Evolutionary conservation across 1,140 invertebrate species (phyloP).

Genomic region (Drosophila sucinea): DNA sequence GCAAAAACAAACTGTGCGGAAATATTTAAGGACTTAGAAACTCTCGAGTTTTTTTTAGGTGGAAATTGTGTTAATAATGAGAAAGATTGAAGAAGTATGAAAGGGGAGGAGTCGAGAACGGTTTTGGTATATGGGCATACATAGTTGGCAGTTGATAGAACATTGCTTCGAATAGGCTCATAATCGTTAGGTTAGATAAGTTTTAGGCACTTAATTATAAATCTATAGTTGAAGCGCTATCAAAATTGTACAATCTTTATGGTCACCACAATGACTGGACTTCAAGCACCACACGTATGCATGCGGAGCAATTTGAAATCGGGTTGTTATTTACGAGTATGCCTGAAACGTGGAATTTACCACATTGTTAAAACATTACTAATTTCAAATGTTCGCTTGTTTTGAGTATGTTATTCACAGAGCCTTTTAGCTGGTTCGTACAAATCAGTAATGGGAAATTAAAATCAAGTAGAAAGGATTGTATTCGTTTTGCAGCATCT

Average conservation of each 20-base stretch:
- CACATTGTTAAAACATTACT: background rate
- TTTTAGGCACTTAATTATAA: background rate
- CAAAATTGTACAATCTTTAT: background rate
- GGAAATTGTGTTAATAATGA: background rate
- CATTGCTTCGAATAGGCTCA: background rate
- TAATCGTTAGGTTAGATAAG: background rate
- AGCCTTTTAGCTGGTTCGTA: too few relatives aligned
- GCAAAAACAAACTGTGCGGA: constrained; percentile 74
- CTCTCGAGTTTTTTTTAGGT: constrained; percentile 38
- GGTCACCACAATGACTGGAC: background rate
- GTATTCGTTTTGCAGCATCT: too few relatives aligned
- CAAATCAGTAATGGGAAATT: too few relatives aligned
- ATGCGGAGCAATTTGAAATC: background rate
- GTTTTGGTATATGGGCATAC: background rate
- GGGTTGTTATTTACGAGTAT: background rate
- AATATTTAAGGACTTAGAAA: constrained; percentile 72
- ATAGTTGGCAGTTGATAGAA: background rate
- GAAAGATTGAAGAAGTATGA: background rate
- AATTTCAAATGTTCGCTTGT: too few relatives aligned
- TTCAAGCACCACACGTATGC: background rate
- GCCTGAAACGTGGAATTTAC: background rate
- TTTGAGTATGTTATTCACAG: too few relatives aligned
- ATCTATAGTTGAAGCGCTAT: background rate
- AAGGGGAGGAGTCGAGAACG: background rate
- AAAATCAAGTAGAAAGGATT: too few relatives aligned